phyloP scores from a whole-genome alignment of 2,113 vertebrate genomes.

The Hystrix cristata region DNA sequence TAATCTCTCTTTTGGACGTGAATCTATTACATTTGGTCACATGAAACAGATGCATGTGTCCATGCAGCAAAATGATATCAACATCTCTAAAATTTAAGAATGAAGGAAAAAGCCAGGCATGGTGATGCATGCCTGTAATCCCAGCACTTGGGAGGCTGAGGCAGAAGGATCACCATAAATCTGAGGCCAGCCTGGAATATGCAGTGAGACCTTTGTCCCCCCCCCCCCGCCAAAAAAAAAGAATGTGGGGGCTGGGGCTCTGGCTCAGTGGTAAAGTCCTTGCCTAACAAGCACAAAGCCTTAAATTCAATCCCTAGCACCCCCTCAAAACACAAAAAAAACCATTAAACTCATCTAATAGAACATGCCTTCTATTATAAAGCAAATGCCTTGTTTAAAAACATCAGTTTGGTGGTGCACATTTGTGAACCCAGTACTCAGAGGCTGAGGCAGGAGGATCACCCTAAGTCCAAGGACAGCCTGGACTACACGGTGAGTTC shows the following conservation, averaged over 20 bases:
- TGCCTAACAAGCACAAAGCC: too few species aligned
- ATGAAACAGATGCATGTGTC: background rate
- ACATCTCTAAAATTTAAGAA: slow-evolving; percentile 36
- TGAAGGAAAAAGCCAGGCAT: background rate
- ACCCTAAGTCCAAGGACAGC: too few species aligned
- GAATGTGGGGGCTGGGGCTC: too few species aligned
- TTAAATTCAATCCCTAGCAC: too few species aligned
- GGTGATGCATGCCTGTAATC: background rate
- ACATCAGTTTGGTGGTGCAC: too few species aligned
- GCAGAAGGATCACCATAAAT: background rate
- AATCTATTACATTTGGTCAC: background rate
- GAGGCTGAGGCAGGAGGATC: too few species aligned
- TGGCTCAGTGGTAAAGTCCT: too few species aligned
- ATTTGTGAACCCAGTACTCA: too few species aligned
- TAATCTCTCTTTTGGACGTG: background rate
- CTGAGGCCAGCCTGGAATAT: background rate
- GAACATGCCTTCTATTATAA: slow-evolving; percentile 43
- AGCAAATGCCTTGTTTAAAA: background rate
- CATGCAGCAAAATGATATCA: background rate
- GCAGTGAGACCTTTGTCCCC: background rate
- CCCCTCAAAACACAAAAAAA: background rate
- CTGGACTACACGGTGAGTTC: too few species aligned
- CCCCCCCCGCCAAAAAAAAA: background rate
- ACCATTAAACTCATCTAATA: background rate
- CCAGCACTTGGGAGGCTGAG: background rate